Evolutionary conservation across 35 echinoderm and acorn worm genomes (phyloP).

Genomic region (Hemicentrotus pulcherrimus): DNA sequence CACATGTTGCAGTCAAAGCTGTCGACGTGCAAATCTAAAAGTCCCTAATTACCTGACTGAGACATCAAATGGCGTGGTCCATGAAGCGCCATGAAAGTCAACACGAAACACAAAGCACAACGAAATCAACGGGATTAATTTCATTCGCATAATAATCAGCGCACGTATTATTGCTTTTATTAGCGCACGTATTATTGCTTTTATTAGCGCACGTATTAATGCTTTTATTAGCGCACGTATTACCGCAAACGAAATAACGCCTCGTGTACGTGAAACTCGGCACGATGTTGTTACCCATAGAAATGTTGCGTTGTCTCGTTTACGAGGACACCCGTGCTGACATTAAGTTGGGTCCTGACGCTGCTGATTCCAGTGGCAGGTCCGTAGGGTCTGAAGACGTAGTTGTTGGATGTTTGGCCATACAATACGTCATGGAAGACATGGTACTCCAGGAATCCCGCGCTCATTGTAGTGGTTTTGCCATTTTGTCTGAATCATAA

Average conservation of each 20-base stretch:
- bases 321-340: constrained; percentile 52
- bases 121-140: no score
- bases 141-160: no score
- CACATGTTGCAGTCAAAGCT: no score
- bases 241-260: not conserved
- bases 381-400: constrained; percentile 60
- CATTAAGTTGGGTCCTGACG: constrained; percentile 42
- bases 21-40: no score
- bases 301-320: constrained; percentile 71
- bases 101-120: no score
- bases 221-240: no score
- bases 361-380: constrained; percentile 20
- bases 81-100: no score
- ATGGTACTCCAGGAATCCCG: constrained; percentile 68
- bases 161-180: no score
- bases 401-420: constrained; percentile 72
- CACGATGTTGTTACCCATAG: constrained; percentile 50
- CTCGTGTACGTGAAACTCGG: not conserved
- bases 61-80: no score
- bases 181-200: no score
- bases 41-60: no score
- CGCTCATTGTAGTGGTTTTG: constrained; percentile 41
- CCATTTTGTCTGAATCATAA: constrained; percentile 43
- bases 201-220: no score
- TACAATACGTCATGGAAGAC: constrained; percentile 52